Base-by-base conservation (phyloP, 1,140 invertebrate genomes). In the Papilio aristodemus region DNA sequence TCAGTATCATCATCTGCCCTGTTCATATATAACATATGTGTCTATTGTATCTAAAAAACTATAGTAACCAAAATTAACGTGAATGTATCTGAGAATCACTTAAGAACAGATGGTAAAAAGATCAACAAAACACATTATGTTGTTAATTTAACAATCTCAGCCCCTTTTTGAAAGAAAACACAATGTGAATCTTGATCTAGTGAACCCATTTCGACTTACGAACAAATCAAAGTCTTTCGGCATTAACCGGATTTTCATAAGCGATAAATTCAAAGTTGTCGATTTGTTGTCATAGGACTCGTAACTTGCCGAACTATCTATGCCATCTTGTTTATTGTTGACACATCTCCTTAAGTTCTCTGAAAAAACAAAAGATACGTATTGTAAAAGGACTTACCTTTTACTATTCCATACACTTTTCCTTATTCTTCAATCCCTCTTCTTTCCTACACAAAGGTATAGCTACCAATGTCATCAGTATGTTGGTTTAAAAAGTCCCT, bases 241-340 rank as follows among this genome's bases (percentile, higher is more conserved):
- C 22, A 54, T 54, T 22, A 54, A 54, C 17, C 2, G 46, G 19
- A 54, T 54, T 54, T 54, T 54, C 46, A 54, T 54, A 54, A 54
- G 46, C 46, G 22, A 54, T 54, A 54, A 54, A 54, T 54, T 19
- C 22, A 9, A 25, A 25, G 17, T 54, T 22, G 8, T 5, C 9
- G 19, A 17, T 54, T 54, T 54, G 46, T 54, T 54, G 19, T 54
- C 11, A 54, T 54, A 54, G 46, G 46, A 54, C 19, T 54, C 17
- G 9, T 54, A 10, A 22, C 10, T 22, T 22, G 9, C 19, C 46
- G 10, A 9, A 9, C 22, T 54, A 54, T 22, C 46, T 54, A 54
- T 19, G 46, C 46, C 46, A 22, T 54, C 46, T 54, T 54, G 19
- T 9, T 22, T 17, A 8, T 10, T 50, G 43, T 22, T 10, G 9